Conservation (phyloP, 2,797 vertebrate genomes). For the Euthynnus affinis region DNA sequence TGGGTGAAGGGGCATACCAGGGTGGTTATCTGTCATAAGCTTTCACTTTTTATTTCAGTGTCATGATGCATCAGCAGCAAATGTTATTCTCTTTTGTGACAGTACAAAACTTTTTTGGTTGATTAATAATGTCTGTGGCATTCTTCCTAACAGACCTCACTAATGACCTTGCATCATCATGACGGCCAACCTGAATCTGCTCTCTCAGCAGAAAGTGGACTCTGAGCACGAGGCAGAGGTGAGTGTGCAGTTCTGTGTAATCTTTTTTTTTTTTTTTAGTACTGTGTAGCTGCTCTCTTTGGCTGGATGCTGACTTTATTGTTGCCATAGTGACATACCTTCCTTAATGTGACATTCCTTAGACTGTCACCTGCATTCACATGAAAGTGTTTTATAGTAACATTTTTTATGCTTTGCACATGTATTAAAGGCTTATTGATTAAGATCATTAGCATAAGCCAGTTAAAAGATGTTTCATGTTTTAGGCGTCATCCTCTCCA, state of each 20-base stretch:
- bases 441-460: constrained; percentile 1
- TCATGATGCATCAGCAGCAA: neutral
- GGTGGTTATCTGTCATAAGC: neutral
- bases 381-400: neutral
- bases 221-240: constrained; percentile 93
- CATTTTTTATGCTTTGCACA: neutral
- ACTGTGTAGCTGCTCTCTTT: neutral
- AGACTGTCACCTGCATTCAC: constrained; percentile 12
- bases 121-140: constrained; percentile 77
- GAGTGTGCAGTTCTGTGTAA: constrained; percentile 72
- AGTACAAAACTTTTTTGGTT: constrained; percentile 29
- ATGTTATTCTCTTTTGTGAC: constrained; percentile 8
- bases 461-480: constrained; percentile 34
- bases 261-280: constrained; percentile 14
- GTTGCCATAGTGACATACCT: constrained; percentile 75
- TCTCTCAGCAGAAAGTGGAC: constrained; percentile 93
- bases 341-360: constrained; percentile 70
- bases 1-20: neutral
- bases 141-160: constrained; percentile 89
- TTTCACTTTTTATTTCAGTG: neutral
- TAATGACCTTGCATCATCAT: constrained; percentile 93
- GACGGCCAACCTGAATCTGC: constrained; percentile 91
- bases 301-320: constrained; percentile 59
- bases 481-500: constrained; percentile 86
- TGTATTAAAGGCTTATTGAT: neutral